Conservation (phyloP, 2,888 invertebrate species). For the Ophraella communa region DNA sequence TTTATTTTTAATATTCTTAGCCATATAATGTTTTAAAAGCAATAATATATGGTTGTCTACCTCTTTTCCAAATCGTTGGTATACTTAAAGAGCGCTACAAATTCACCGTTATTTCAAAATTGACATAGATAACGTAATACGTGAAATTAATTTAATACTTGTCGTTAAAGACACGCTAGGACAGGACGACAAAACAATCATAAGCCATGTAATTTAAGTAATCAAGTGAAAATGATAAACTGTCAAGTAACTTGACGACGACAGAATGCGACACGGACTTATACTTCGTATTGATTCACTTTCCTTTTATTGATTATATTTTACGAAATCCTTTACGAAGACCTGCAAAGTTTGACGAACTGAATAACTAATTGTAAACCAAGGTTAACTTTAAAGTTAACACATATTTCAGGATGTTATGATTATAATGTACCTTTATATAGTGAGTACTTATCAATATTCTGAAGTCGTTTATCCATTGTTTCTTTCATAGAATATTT, state of each 20-base stretch:
- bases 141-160: neutral
- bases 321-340: conserved; percentile 32
- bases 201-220: conserved; percentile 25
- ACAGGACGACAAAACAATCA: neutral
- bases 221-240: conserved; percentile 35
- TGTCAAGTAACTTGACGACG: neutral
- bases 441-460: neutral
- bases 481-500: too few species aligned
- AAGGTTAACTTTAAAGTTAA: conserved; percentile 24
- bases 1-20: too few species aligned
- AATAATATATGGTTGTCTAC: too few species aligned
- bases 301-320: conserved; percentile 36
- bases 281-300: conserved; percentile 21
- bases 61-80: neutral
- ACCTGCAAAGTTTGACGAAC: conserved; percentile 23
- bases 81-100: neutral
- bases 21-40: too few species aligned
- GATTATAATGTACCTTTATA: neutral
- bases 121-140: neutral
- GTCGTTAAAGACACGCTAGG: neutral
- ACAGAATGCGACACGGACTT: conserved; percentile 21
- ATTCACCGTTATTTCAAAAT: neutral
- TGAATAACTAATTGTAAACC: conserved; percentile 25
- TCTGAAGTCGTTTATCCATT: too few species aligned
- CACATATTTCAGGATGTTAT: neutral